phyloP scores from a whole-genome alignment of 2,113 vertebrate species.

The Desmodus rotundus region DNA sequence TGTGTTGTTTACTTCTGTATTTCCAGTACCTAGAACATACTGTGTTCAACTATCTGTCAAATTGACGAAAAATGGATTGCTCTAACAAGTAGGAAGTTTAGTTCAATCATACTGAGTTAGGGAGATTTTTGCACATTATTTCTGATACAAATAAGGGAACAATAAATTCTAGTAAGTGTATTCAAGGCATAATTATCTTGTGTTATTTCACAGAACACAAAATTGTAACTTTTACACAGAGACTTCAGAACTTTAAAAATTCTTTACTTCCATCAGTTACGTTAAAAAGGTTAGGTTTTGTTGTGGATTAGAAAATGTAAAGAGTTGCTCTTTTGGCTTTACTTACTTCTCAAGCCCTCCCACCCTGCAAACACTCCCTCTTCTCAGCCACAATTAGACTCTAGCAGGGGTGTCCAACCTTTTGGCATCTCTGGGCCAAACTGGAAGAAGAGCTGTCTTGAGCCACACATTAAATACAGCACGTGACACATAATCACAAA shows the following conservation, averaged over 20 bases:
- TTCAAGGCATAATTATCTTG: neutral
- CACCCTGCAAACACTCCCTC: neutral
- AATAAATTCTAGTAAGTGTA: neutral
- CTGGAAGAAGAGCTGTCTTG: too few species aligned
- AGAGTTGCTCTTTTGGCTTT: neutral
- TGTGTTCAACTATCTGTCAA: neutral
- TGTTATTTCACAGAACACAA: neutral
- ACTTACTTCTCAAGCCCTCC: neutral
- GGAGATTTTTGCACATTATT: neutral
- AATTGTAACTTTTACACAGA: neutral
- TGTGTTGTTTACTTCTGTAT: neutral
- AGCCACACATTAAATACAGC: too few species aligned
- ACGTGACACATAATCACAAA: too few species aligned
- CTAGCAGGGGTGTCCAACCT: too few species aligned
- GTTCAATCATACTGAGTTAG: neutral
- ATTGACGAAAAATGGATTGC: neutral
- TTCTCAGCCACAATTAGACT: neutral
- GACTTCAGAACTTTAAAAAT: neutral
- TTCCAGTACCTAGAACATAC: neutral
- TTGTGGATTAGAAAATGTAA: neutral
- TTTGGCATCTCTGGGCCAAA: too few species aligned
- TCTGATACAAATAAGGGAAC: neutral
- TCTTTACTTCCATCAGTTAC: neutral
- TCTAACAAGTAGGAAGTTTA: neutral
- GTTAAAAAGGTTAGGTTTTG: neutral